Evolutionary conservation across 2,797 vertebrate species (phyloP).

Genomic region (Myoxocephalus aenaeus): DNA sequence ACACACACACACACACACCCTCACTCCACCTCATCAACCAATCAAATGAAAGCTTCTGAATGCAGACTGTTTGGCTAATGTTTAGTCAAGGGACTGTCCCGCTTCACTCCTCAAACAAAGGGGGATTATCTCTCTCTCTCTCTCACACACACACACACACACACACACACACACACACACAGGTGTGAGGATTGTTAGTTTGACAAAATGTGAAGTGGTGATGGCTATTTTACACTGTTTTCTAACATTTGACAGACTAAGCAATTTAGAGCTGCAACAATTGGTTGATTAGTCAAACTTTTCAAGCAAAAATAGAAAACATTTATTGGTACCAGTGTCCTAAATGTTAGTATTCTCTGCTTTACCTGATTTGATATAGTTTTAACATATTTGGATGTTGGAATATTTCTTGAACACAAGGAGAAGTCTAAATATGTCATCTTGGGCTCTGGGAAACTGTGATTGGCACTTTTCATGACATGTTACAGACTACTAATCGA

Average conservation of each 20-base stretch:
- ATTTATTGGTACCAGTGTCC: neutral
- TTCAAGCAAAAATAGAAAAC: neutral
- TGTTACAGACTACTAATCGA: neutral
- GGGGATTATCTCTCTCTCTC: conserved; percentile 27
- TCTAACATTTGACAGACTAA: neutral
- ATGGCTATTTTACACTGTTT: neutral
- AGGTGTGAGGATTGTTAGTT: conserved; percentile 28
- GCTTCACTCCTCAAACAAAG: conserved; percentile 63
- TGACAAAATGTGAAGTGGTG: neutral
- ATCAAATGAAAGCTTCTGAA: conserved; percentile 58
- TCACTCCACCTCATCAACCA: conserved; percentile 62
- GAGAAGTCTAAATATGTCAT: neutral
- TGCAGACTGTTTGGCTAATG: conserved; percentile 62
- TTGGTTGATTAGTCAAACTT: neutral
- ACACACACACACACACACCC: conserved; percentile 48
- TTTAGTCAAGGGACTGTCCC: conserved; percentile 53
- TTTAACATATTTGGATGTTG: no score
- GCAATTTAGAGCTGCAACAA: neutral
- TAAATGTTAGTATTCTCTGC: neutral
- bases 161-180: conserved; percentile 31
- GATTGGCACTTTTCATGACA: no score
- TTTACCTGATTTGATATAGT: neutral
- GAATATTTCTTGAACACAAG: neutral
- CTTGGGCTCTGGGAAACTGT: no score
- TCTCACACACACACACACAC: conserved; percentile 1